A percentile compares a stretch with the other conserved stretches of the same genome.
phyloP scores from a whole-genome alignment of 2,888 invertebrate species.

The Hedya salicella region DNA sequence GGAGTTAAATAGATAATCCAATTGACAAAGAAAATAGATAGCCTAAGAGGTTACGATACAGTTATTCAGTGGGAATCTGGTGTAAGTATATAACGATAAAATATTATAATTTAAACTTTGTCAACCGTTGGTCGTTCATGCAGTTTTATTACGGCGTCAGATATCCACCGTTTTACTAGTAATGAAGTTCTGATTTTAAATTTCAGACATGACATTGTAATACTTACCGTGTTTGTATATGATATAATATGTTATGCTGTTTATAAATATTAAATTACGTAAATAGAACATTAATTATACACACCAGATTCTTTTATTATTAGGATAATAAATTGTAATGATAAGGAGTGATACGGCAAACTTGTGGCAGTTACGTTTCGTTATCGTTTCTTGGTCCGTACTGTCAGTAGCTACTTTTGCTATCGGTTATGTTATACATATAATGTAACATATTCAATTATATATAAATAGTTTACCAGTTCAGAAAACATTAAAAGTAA shows the following conservation, averaged over 20 bases:
- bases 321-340: constrained; percentile 2
- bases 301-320: neutral
- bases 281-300: neutral
- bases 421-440: too few relatives aligned
- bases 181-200: constrained; percentile 3
- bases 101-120: neutral
- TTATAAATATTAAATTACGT: neutral
- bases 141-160: neutral
- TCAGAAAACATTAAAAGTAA: too few relatives aligned
- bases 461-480: too few relatives aligned
- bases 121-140: neutral
- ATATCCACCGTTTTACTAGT: neutral
- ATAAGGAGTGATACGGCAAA: constrained; percentile 13
- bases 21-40: neutral
- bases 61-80: neutral
- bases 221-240: constrained; percentile 21
- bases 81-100: neutral
- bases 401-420: too few relatives aligned
- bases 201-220: neutral
- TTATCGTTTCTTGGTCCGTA: neutral
- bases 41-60: neutral
- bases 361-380: constrained; percentile 30
- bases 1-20: constrained; percentile 1
- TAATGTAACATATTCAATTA: too few relatives aligned
- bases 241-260: neutral